phyloP scores from a whole-genome alignment of 1,140 invertebrate genomes.

The Akabosia matsudoensis region DNA sequence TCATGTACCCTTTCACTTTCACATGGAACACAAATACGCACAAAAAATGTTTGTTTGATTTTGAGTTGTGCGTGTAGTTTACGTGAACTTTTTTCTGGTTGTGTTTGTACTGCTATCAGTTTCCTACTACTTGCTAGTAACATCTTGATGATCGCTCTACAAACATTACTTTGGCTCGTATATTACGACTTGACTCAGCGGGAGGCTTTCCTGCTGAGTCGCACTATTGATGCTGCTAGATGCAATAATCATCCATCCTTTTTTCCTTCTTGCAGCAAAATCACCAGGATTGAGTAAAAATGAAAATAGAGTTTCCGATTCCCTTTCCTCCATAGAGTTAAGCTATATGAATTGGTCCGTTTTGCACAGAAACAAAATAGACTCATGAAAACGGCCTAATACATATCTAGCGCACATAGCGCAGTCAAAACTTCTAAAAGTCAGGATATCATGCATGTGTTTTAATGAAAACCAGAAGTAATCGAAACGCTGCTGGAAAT shows the following conservation, averaged over 20 bases:
- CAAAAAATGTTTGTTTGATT: neutral
- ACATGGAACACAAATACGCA: too few species aligned
- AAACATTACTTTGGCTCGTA: slow-evolving; percentile 16
- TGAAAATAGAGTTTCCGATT: neutral
- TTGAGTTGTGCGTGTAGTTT: too few species aligned
- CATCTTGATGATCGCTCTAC: neutral
- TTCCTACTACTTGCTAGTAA: neutral
- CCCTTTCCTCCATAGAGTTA: neutral
- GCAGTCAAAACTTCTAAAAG: too few species aligned
- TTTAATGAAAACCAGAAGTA: neutral
- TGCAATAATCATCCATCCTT: slow-evolving; percentile 14
- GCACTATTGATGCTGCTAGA: slow-evolving; percentile 10
- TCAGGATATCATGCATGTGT: neutral
- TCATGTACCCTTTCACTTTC: neutral
- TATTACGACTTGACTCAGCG: slow-evolving; percentile 1
- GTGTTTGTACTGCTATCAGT: neutral
- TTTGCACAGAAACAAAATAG: too few species aligned
- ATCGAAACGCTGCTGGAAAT: neutral
- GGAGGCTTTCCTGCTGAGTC: slow-evolving; percentile 6
- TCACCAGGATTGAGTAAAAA: neutral
- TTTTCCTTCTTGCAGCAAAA: neutral
- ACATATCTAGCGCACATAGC: too few species aligned
- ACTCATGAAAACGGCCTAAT: too few species aligned
- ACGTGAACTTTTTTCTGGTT: neutral
- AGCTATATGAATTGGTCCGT: neutral